phyloP scores from a whole-genome alignment of 2,113 vertebrate genomes.

The Burhinus oedicnemus region DNA sequence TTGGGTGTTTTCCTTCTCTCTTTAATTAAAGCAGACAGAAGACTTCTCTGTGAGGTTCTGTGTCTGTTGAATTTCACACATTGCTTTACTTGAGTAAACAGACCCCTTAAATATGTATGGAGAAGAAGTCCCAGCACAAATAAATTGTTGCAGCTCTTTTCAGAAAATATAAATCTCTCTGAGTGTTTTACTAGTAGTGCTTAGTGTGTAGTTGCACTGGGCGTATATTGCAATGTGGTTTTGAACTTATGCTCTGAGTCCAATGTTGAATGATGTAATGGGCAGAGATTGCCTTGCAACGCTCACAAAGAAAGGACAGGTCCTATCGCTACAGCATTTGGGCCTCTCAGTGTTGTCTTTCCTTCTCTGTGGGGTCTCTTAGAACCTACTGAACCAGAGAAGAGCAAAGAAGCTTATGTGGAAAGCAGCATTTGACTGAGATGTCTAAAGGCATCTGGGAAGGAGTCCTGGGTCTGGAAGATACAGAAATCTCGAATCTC shows the following conservation, averaged over 20 bases:
- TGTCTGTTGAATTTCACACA: conserved; percentile 62
- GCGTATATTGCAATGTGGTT: not conserved
- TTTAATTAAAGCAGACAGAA: conserved; percentile 31
- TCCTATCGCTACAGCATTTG: not conserved
- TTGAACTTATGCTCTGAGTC: not conserved
- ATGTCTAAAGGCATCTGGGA: not conserved
- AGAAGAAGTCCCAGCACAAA: not conserved
- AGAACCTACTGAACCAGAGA: not conserved
- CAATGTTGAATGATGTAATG: not conserved
- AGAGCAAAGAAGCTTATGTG: not conserved
- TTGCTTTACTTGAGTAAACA: conserved; percentile 47
- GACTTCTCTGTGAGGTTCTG: conserved; percentile 31
- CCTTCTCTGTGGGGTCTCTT: not conserved
- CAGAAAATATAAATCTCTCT: not conserved
- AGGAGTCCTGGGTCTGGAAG: not conserved
- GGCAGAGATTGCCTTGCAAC: not conserved
- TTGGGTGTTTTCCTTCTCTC: conserved; percentile 11
- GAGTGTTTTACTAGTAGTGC: not conserved
- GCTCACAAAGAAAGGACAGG: not conserved
- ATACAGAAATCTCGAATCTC: not conserved
- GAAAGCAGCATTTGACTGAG: not conserved
- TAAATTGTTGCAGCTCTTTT: conserved; percentile 12
- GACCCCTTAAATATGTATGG: conserved; percentile 2
- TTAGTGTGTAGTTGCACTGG: not conserved
- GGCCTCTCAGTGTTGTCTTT: not conserved